Conservation (phyloP, 37 sponge, comb jelly and placozoan genomes). For the Aphrocallistes beatrix region DNA sequence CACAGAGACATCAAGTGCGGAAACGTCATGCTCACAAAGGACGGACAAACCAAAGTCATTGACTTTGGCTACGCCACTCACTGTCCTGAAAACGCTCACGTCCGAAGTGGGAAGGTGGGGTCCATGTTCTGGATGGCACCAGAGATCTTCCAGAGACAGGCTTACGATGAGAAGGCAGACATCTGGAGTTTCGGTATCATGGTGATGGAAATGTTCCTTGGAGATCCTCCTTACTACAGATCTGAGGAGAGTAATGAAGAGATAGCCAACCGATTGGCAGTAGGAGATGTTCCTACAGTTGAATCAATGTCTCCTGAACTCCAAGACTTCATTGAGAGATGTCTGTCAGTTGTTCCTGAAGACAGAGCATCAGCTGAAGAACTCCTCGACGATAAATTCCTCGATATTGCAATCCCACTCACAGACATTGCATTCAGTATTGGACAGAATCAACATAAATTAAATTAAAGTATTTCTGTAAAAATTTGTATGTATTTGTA, state of each 20-base stretch:
- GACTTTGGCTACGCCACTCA: neutral
- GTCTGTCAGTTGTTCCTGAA: neutral
- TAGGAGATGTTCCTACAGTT: neutral
- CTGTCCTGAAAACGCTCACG: neutral
- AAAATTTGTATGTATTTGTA: too few relatives aligned
- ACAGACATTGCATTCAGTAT: neutral
- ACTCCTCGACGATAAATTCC: slow-evolving; percentile 13
- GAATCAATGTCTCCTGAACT: neutral
- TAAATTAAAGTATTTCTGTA: neutral
- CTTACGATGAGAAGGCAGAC: neutral
- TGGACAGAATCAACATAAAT: neutral
- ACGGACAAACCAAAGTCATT: neutral
- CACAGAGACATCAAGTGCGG: slow-evolving; percentile 18
- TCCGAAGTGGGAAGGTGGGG: neutral
- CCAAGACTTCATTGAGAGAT: neutral
- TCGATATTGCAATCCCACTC: neutral
- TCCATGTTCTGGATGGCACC: slow-evolving; percentile 19
- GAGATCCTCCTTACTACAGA: neutral
- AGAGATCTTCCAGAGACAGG: neutral
- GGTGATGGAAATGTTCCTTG: slow-evolving; percentile 17
- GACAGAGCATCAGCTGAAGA: neutral
- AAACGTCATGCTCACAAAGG: neutral
- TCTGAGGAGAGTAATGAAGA: neutral
- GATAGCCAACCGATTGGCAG: neutral
- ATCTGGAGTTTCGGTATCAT: slow-evolving; percentile 13